Percentiles rank a stretch among this genome's conserved stretches.
Evolutionary conservation across 2,888 invertebrate species (phyloP).

Genomic region (Orthosia cruda): DNA sequence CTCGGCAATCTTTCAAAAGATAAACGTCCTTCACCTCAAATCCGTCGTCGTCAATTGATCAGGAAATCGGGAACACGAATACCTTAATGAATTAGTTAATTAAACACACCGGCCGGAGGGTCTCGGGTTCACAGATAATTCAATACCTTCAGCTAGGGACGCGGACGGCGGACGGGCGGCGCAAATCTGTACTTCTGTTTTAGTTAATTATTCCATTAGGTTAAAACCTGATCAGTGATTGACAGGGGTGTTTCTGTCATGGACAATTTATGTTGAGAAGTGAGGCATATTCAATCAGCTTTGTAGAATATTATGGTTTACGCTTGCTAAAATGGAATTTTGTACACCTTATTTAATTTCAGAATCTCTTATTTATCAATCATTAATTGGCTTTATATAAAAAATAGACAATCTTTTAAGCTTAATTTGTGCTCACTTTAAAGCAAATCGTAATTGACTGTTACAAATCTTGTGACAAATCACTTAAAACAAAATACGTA

Average conservation of each 20-base stretch:
- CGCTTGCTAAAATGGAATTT: not conserved
- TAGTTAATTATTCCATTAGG: constrained; percentile 51
- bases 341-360: too few relatives aligned
- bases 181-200: constrained; percentile 32
- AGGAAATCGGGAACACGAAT: constrained; percentile 24
- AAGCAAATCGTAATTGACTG: not conserved
- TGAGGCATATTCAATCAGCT: constrained; percentile 2
- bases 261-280: not conserved
- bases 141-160: constrained; percentile 24
- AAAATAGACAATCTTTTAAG: not conserved
- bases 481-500: not conserved
- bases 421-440: not conserved
- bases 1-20: not conserved
- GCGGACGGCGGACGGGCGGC: constrained; percentile 11
- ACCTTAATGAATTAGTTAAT: constrained; percentile 52
- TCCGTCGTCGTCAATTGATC: constrained; percentile 19
- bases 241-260: constrained; percentile 1
- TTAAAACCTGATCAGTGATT: not conserved
- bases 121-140: constrained; percentile 24
- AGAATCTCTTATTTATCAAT: too few relatives aligned
- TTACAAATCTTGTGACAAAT: not conserved
- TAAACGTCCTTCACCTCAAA: constrained; percentile 20
- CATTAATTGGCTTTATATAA: too few relatives aligned
- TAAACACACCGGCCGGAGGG: constrained; percentile 21
- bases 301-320: not conserved